Evolutionary conservation across 2,888 invertebrate species (phyloP).

Genomic region (Netelia virgata): DNA sequence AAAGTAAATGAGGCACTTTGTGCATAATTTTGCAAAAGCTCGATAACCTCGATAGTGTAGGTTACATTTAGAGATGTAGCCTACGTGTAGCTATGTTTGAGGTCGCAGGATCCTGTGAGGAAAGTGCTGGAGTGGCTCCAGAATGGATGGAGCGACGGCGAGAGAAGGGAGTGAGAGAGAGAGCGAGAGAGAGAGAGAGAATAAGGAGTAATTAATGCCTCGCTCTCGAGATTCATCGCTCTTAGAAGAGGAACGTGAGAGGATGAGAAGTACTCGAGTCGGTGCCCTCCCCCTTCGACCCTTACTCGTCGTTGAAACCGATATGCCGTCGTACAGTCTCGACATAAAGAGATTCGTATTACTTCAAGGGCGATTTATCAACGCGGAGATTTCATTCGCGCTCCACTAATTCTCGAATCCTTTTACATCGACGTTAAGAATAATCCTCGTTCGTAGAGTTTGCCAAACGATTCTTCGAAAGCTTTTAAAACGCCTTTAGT

Average conservation of each 20-base stretch:
- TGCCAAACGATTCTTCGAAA: too few species aligned
- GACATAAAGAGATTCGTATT: conserved; percentile 45
- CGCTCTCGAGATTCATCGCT: conserved; percentile 57
- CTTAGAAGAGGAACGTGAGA: conserved; percentile 8
- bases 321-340: conserved; percentile 24
- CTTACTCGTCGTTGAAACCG: conserved; percentile 34
- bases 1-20: conserved; percentile 9
- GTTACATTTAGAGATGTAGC: not conserved
- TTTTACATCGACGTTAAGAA: not conserved
- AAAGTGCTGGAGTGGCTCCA: conserved; percentile 40
- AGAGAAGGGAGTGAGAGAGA: not conserved
- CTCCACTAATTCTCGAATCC: conserved; percentile 15
- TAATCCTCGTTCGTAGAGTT: too few species aligned
- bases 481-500: too few species aligned
- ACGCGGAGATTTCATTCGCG: conserved; percentile 18
- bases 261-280: conserved; percentile 33
- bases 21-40: conserved; percentile 18
- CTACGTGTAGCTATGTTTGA: conserved; percentile 22
- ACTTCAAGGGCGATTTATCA: conserved; percentile 45
- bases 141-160: conserved; percentile 16
- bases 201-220: conserved; percentile 53
- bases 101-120: conserved; percentile 4
- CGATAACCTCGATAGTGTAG: too few species aligned
- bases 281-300: not conserved
- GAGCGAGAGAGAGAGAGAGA: not conserved